Base-by-base conservation (phyloP, 2,797 vertebrate species). In the Ctenopoma kingsleyae region DNA sequence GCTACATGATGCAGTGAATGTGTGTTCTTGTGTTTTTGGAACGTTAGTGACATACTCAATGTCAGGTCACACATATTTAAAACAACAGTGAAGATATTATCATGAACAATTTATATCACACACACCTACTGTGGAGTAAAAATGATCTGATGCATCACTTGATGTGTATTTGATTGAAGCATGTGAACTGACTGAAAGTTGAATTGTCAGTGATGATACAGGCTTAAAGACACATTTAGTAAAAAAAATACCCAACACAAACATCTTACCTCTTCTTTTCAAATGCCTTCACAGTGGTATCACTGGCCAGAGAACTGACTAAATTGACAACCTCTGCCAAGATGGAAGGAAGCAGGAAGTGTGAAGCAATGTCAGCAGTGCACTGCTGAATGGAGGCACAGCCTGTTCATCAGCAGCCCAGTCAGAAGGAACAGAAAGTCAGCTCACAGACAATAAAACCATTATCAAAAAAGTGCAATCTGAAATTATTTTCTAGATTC, bases 281-380 rank as follows among this genome's bases (percentile, higher is more conserved):
- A 76, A 99, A 99, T n/a, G 96, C 93, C 89, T 97, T 97, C 73
- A 99, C 95, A 7, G 89, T 81, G 35, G 97, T 99, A 72, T 99
- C 98, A 2, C 82, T 95, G 0, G 97, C 96, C 91, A 99, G 90
- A 12, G 95, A 95, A 32, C 88, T 95, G 88, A 98, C 95, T 71
- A 99, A 81, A 67, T 71, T 93, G 60, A 94, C 94, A 32, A 98
- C 93, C 85, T 99, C 97, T 23, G 93, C 89, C 56, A 99, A 89
- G 79, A 99, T 74, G 55, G 98, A 98, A 0, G 96, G 92, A 54
- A 99, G 91, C 20, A 99, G 95, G 86, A 99, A 99, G 57, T 96
- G 95, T 43, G 97, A 97, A 6, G 96, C 95, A 16, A 96, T 95
- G 77, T 97, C 95, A 19, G 91, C 88, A 0, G 95, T 95, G 74